phyloP scores from a whole-genome alignment of 2,797 vertebrate species.

The Chloroceryle amazona region DNA sequence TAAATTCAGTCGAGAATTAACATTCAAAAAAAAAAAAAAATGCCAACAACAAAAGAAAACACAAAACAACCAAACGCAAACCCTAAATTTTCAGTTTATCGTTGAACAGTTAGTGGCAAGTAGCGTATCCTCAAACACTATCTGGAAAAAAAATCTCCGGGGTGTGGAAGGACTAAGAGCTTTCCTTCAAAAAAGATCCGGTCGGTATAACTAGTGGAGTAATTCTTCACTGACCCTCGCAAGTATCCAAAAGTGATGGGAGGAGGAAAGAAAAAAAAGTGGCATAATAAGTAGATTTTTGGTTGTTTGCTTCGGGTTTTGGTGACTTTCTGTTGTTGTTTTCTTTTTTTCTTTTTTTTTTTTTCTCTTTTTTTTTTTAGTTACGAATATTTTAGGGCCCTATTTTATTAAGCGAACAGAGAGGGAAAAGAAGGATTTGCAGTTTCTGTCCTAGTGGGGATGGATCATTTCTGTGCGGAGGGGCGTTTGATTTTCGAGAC shows the following conservation, averaged over 20 bases:
- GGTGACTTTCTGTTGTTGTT: too few species aligned
- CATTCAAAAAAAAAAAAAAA: not conserved
- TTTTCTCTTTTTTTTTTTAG: not conserved
- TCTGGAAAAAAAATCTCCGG: not conserved
- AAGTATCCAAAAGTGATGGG: not conserved
- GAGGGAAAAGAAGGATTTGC: not conserved
- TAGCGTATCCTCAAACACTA: not conserved
- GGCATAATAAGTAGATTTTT: not conserved
- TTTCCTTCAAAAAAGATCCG: fast-evolving
- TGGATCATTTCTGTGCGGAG: not conserved
- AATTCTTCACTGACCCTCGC: not conserved
- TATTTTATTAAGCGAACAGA: not conserved
- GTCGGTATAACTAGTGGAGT: fast-evolving
- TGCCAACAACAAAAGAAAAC: not conserved
- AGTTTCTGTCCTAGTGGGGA: not conserved
- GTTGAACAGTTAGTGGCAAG: not conserved
- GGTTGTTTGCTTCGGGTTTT: too few species aligned
- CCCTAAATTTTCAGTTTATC: not conserved
- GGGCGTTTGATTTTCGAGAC: not conserved
- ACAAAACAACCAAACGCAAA: too few species aligned
- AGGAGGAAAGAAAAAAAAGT: not conserved
- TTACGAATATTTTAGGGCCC: not conserved
- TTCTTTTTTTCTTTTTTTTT: not conserved
- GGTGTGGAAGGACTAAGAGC: not conserved
- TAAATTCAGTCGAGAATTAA: not conserved